Evolutionary conservation across 2,113 vertebrate species (phyloP).

Genomic region (Danio rerio): DNA sequence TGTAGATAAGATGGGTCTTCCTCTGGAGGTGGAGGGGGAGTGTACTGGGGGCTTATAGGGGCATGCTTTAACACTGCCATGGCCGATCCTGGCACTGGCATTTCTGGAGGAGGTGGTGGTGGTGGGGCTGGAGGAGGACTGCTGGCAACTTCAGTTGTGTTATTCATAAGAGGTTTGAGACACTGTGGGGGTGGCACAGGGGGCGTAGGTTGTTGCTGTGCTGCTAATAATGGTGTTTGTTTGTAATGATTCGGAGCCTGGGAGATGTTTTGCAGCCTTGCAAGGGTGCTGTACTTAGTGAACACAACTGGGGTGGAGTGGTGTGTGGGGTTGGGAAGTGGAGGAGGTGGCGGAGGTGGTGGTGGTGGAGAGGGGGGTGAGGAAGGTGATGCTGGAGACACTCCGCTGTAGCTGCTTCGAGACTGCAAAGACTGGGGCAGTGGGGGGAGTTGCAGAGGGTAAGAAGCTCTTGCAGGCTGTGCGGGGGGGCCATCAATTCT

Average conservation of each 20-base stretch:
- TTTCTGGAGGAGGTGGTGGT: slow-evolving; percentile 69
- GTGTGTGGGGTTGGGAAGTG: slow-evolving; percentile 62
- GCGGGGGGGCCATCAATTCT: slow-evolving; percentile 79
- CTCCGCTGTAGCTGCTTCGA: slow-evolving; percentile 71
- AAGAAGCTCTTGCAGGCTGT: slow-evolving; percentile 73
- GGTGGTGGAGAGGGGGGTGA: slow-evolving; percentile 75
- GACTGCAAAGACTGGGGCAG: slow-evolving; percentile 76
- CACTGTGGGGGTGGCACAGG: slow-evolving; percentile 52
- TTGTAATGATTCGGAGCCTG: slow-evolving; percentile 75
- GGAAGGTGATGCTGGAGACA: slow-evolving; percentile 79
- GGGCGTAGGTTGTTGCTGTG: slow-evolving; percentile 45
- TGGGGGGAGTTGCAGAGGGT: slow-evolving; percentile 80
- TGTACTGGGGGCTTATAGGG: slow-evolving; percentile 75
- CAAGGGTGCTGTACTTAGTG: slow-evolving; percentile 89
- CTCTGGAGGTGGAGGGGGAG: slow-evolving; percentile 72
- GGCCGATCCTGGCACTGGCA: slow-evolving; percentile 78
- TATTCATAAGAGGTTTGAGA: slow-evolving; percentile 73
- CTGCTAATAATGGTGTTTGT: slow-evolving; percentile 50
- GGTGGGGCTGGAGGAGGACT: slow-evolving; percentile 76
- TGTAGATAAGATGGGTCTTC: slow-evolving; percentile 64
- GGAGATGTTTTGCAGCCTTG: slow-evolving; percentile 80
- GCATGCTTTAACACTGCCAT: slow-evolving; percentile 83
- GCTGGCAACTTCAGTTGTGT: slow-evolving; percentile 71
- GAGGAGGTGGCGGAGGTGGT: slow-evolving; percentile 65
- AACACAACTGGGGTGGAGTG: slow-evolving; percentile 75